Evolutionary conservation across 2,113 vertebrate species (phyloP), one percentile per base, ranked within the genome.

Genomic region (Mormyrus lacerda): DNA sequence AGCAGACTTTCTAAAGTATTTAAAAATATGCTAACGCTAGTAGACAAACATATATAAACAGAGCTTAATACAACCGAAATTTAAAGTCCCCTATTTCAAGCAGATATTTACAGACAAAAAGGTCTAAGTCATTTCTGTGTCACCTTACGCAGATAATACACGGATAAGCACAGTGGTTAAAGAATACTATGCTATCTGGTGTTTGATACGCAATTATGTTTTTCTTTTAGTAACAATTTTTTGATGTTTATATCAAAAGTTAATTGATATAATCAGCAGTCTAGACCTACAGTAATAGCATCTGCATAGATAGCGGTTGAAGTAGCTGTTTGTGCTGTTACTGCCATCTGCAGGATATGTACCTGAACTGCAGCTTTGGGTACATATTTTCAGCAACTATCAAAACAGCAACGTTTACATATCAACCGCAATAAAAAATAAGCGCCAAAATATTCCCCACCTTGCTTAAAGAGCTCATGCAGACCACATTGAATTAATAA

Each of bases 271-370:
- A 27, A 85, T 85, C 42, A 85, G 51, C 48, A 86, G 48, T 51
- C 84, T 27, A 27, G n/a, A 11, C 48, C n/a, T 7, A n/a, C n/a
- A n/a, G n/a, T n/a, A 51, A 50, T 24, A 48, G 24, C 85, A 39
- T 50, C 85, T 21, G 13, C 11, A 53, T 24, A 50, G 55, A n/a
- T 31, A 65, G 27, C 44, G 53, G 10, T 27, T 10, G 3, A 35
- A 31, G n/a, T 7, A 53, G 3, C 1, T 24, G 47, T 42, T 50
- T 88, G 45, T 50, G 45, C 31, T 21, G 10, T 39, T 48, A 51
- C 44, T 89, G 89, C 89, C 89, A 89, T 87, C 89, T 89, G 86
- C 89, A 79, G 89, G 85, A 45, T 7, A 48, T n/a, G 39, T 47
- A 35, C 31, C 42, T 42, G 19, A 82, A 73, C 88, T 51, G 65